Evolutionary conservation across 1,140 invertebrate genomes (phyloP).

Genomic region (Lepidostoma basale): DNA sequence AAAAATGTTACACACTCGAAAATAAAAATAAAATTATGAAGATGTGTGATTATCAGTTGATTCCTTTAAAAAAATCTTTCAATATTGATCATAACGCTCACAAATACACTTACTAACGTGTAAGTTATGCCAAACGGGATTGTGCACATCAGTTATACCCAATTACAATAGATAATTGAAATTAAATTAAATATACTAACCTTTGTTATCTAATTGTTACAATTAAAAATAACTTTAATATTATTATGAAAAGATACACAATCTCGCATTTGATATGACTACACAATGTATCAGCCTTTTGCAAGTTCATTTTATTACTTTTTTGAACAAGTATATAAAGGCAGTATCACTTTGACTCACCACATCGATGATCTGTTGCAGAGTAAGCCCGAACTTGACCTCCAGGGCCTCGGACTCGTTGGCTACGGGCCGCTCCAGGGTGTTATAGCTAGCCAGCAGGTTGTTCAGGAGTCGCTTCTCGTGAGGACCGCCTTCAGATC

Average conservation of each 20-base stretch:
- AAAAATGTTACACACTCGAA: too few relatives aligned
- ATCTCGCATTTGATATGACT: too few relatives aligned
- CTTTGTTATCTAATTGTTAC: neutral
- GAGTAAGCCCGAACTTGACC: conserved; percentile 92
- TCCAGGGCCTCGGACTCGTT: conserved; percentile 93
- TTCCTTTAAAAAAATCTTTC: neutral
- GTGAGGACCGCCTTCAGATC: conserved; percentile 76
- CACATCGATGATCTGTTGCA: conserved; percentile 99
- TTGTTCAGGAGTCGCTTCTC: conserved; percentile 88
- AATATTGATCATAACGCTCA: neutral
- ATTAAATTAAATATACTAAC: neutral
- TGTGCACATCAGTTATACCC: too few relatives aligned
- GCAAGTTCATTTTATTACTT: neutral
- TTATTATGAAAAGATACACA: neutral
- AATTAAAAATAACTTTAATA: neutral
- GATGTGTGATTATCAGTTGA: neutral
- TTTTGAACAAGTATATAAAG: neutral
- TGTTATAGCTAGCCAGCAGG: conserved; percentile 92
- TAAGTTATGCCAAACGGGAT: too few relatives aligned
- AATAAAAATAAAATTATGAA: neutral
- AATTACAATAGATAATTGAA: too few relatives aligned
- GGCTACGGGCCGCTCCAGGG: conserved; percentile 91
- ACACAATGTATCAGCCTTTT: neutral
- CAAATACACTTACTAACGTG: neutral
- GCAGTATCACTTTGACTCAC: conserved; percentile 67